Base-by-base conservation (phyloP, 2,888 invertebrate species). In the Morinoia aosen region DNA sequence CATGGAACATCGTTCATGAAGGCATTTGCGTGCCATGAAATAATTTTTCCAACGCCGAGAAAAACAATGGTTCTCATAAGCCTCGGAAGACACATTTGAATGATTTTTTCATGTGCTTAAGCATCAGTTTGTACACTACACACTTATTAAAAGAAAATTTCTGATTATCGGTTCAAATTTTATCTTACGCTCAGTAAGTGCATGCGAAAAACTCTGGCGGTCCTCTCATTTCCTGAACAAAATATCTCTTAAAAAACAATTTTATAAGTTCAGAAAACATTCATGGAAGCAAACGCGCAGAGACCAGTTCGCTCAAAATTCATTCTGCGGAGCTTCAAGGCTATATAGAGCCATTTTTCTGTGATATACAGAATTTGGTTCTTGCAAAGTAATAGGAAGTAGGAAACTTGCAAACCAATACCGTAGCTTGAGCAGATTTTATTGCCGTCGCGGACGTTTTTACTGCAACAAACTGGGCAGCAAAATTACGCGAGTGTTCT, bases 391-490 rank as follows among this genome's bases (percentile, higher is more conserved):
- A 90, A 90, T 39, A 90, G 90, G 90, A 40, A 90, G 48, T 40
- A 48, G 90, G 90, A 40, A 90, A 90, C 90, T 90, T 90, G 90
- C 90, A 90, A 90, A 90, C 90, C 90, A 90, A 90, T 90, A 90
- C 90, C 90, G 90, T 48, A 90, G 90, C 90, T 90, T 90, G 90
- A 39, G 90, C 90, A 90, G 90, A 90, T 90, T 90, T 90, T 90
- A 90, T 90, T 40, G 40, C 90, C 90, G 90, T 48, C 40, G 39
- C 39, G 90, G 90, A 90, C 90, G 39, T 90, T 90, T 90, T 90
- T 90, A 90, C 90, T 90, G 90, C 90, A 90, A 90, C 90, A 90
- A 90, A 90, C 90, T 90, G 90, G 90, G 90, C 90, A 90, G 90
- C 90, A 90, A 90, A 90, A 90, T 90, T 90, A 90, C 90, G 90